phyloP scores from a whole-genome alignment of 2,113 vertebrate species.

The Carlito syrichta region DNA sequence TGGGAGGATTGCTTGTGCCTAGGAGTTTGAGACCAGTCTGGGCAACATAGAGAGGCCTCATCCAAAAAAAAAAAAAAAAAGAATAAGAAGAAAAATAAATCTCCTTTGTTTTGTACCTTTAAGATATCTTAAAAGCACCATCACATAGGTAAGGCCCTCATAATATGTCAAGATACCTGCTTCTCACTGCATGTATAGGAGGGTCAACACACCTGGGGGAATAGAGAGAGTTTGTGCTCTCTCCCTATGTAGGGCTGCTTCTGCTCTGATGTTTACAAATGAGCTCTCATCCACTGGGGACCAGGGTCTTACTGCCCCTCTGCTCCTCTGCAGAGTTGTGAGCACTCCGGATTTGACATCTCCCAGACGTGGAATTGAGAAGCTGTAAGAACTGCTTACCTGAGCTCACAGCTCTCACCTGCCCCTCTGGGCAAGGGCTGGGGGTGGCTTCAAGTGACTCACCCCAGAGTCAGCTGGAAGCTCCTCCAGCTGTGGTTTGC shows the following conservation, averaged over 20 bases:
- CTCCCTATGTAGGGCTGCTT: accelerated
- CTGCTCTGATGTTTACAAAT: accelerated
- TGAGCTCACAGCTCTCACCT: accelerated
- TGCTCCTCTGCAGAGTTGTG: background rate
- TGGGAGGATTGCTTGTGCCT: too few relatives aligned
- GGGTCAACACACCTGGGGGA: accelerated
- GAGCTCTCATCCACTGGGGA: accelerated
- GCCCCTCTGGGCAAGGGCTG: background rate
- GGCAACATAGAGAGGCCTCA: too few relatives aligned
- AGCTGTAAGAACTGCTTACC: accelerated
- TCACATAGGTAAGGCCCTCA: accelerated
- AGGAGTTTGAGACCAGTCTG: too few relatives aligned
- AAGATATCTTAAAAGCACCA: background rate
- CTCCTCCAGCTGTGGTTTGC: background rate
- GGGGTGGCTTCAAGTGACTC: accelerated
- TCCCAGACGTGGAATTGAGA: accelerated
- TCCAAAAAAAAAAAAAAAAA: too few relatives aligned
- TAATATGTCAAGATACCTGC: accelerated
- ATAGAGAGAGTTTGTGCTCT: accelerated
- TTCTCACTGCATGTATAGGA: too few relatives aligned
- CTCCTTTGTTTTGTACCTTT: background rate
- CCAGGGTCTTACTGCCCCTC: background rate
- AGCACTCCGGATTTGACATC: accelerated
- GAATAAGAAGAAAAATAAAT: too few relatives aligned
- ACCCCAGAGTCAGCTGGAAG: background rate